Base-by-base conservation (phyloP, 2,113 vertebrate species). In the Elaphurus davidianus region DNA sequence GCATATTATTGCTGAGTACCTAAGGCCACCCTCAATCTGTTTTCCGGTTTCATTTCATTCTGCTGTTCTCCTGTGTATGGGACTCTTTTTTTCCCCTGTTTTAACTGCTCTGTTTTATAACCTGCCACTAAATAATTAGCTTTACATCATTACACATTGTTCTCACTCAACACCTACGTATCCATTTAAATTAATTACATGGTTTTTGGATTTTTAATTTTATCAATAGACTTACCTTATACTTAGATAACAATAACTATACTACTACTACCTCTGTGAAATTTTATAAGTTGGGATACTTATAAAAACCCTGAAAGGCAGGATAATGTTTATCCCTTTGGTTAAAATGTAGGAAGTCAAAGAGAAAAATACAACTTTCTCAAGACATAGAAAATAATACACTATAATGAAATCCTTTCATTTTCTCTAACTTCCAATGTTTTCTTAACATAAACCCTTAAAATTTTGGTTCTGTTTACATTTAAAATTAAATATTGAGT, bases 401-500 rank as follows among this genome's bases (percentile, higher is more conserved):
- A 40, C 36, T 43, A 45, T 62, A 88, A 71, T 84, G 40, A 98
- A 96, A 92, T 59, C 15, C 27, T 92, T 45, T 83, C 54, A 50
- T 43, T 93, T 96, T 60, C 33, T 91, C 87, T 71, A 84, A 55
- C 33, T 94, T 93, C 36, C 11, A 78, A 78, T 47, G 40, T 76
- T 90, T 95, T 79, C 83, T 91, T 96, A 94, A 93, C 47, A 74
- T 83, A 89, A 93, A 84, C 84, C 92, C 94, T 84, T 54, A 60
- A 95, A 25, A 0, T 28, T 95, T 88, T 55, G 87, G 84, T 91
- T 96, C 88, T 82, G n/a, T 97, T 97, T 97, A 71, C 47, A 98
- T 96, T 94, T 97, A 55, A 96, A 98, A 96, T 94, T 91, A 95
- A 98, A 96, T 96, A 54, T 97, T 90, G 2, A 91, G 19, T 84